A percentile compares a stretch with the other conserved stretches of the same genome.
These are phyloP conservation scores for Nowickia ferox DNA, from an alignment of 2,888 invertebrate genomes.

Conservation along the genomic window DNA sequence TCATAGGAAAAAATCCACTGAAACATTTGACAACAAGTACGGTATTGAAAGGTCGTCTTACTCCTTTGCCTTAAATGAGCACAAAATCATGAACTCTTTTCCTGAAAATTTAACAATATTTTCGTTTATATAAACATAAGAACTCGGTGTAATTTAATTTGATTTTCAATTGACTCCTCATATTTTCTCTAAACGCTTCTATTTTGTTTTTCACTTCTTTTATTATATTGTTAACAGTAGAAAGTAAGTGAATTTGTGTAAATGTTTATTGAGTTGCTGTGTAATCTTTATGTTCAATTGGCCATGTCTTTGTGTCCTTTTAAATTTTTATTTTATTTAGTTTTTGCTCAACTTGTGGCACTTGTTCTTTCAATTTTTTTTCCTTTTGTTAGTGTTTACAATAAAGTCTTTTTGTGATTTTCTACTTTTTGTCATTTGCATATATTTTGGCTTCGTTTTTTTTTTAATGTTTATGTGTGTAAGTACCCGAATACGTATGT, in stretches of 20 bases:
- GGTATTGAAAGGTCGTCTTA: not conserved
- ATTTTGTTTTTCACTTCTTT: not conserved
- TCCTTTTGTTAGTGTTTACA: conserved; percentile 48
- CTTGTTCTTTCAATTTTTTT: conserved; percentile 18
- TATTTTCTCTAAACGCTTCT: conserved; percentile 44
- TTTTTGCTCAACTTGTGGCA: conserved; percentile 17
- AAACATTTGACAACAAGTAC: not conserved
- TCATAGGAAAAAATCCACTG: too few relatives aligned
- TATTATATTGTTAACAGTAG: conserved; percentile 46
- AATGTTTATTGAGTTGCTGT: conserved; percentile 54
- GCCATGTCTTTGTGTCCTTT: conserved; percentile 66
- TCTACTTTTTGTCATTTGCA: conserved; percentile 48
- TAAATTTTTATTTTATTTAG: not conserved
- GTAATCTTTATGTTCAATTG: conserved; percentile 71
- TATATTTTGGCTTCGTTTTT: conserved; percentile 55
- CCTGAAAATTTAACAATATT: conserved; percentile 31
- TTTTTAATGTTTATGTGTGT: conserved; percentile 24
- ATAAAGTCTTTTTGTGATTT: conserved; percentile 35
- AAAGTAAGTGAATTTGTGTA: conserved; percentile 63
- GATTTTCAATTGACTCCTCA: conserved; percentile 75
- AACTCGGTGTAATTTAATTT: conserved; percentile 65
- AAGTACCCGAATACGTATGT: conserved; percentile 10
- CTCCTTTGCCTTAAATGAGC: not conserved
- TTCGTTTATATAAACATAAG: conserved; percentile 21
- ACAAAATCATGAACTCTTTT: not conserved